Evolutionary conservation across 2,113 vertebrate species (phyloP).

Genomic region (Gymnarchus niloticus): DNA sequence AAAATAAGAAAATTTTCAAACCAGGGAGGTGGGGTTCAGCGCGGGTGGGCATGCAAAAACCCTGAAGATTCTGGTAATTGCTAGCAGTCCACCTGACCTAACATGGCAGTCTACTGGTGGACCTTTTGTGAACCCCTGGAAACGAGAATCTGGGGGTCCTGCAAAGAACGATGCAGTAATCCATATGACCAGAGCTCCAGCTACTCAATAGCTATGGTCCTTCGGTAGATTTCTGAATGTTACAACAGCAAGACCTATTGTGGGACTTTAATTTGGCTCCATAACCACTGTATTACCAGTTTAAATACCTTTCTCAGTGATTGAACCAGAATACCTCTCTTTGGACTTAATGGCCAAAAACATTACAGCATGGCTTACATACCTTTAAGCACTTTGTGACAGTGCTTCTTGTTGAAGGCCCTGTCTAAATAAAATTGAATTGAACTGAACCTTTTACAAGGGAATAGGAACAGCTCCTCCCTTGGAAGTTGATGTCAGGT

Average conservation of each 20-base stretch:
- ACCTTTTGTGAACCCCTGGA: no score
- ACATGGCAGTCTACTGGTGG: no score
- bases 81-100: no score
- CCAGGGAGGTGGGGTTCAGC: no score
- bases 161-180: neutral
- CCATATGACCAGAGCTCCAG: neutral
- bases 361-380: neutral
- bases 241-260: neutral
- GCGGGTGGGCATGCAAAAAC: no score
- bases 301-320: neutral
- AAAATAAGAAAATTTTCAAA: no score
- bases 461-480: neutral
- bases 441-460: no score
- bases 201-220: neutral
- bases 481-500: neutral
- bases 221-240: neutral
- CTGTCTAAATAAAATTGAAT: no score
- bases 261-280: neutral
- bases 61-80: no score
- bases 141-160: neutral
- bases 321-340: neutral
- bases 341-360: neutral
- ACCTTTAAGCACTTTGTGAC: no score
- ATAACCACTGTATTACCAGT: neutral
- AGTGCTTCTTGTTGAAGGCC: no score